Evolutionary conservation across 2,797 vertebrate species (phyloP).

Genomic region (Siniperca obscura): DNA sequence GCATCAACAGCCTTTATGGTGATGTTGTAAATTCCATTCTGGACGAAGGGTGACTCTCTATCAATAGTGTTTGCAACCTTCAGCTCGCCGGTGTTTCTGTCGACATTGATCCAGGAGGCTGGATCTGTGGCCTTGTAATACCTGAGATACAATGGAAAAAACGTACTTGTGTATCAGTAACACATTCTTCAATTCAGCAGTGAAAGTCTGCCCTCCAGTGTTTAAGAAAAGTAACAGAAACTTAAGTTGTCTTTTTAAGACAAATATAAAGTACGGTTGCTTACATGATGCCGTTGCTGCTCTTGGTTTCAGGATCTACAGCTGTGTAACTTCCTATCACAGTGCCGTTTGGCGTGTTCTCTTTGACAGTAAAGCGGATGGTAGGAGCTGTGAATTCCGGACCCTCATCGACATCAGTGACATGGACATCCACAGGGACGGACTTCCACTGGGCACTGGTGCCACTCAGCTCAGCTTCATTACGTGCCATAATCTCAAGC

Average conservation of each 20-base stretch:
- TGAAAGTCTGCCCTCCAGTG: constrained; percentile 64
- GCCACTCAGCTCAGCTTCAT: constrained; percentile 83
- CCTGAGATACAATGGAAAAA: constrained; percentile 70
- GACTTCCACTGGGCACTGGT: constrained; percentile 72
- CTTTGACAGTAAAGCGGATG: constrained; percentile 79
- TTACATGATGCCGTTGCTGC: constrained; percentile 87
- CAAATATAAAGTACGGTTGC: background rate
- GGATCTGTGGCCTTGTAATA: constrained; percentile 85
- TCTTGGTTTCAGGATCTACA: constrained; percentile 88
- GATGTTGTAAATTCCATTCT: constrained; percentile 81
- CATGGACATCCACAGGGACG: constrained; percentile 79
- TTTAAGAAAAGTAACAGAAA: constrained; percentile 19
- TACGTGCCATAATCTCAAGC: constrained; percentile 86
- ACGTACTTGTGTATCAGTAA: constrained; percentile 2
- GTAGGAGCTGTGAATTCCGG: constrained; percentile 85
- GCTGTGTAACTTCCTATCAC: constrained; percentile 85
- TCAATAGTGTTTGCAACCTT: constrained; percentile 87
- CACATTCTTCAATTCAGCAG: constrained; percentile 19
- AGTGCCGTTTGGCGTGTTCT: constrained; percentile 82
- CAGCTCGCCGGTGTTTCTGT: constrained; percentile 84
- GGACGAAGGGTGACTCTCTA: constrained; percentile 86
- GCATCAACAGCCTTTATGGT: constrained; percentile 79
- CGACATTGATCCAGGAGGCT: constrained; percentile 87
- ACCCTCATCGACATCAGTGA: constrained; percentile 88
- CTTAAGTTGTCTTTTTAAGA: background rate